Conservation (phyloP, 2,888 invertebrate genomes). For the Dyspetes luteomarginatus region DNA sequence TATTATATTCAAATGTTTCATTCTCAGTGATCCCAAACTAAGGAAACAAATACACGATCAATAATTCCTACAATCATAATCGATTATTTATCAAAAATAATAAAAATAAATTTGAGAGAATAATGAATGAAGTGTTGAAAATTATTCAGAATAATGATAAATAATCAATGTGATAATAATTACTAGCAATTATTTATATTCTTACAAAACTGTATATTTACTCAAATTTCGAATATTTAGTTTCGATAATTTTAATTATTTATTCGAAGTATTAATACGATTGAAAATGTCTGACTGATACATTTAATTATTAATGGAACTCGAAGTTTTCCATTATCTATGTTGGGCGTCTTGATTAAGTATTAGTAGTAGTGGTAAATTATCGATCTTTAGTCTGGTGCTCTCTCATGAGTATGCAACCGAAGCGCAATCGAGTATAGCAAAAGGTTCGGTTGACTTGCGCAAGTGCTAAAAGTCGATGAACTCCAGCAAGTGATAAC, state of each 20-base stretch:
- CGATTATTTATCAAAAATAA: background rate
- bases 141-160: background rate
- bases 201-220: background rate
- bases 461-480: slow-evolving; percentile 58
- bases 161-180: background rate
- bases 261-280: background rate
- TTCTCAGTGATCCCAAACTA: too few species aligned
- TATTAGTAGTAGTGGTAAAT: slow-evolving; percentile 22
- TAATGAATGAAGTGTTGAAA: background rate
- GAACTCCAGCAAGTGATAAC: slow-evolving; percentile 44
- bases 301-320: background rate
- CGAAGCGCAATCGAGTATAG: slow-evolving; percentile 59
- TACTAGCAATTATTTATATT: background rate
- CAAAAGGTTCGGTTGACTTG: slow-evolving; percentile 35
- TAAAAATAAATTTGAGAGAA: background rate
- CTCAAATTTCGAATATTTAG: background rate
- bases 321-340: background rate
- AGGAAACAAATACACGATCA: too few species aligned
- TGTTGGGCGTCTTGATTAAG: background rate
- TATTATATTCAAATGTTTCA: too few species aligned
- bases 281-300: background rate
- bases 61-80: too few species aligned
- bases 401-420: slow-evolving; percentile 40
- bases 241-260: background rate
- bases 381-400: slow-evolving; percentile 46